Evolutionary conservation across 2,888 invertebrate species (phyloP).

Genomic region (Syritta pipiens): DNA sequence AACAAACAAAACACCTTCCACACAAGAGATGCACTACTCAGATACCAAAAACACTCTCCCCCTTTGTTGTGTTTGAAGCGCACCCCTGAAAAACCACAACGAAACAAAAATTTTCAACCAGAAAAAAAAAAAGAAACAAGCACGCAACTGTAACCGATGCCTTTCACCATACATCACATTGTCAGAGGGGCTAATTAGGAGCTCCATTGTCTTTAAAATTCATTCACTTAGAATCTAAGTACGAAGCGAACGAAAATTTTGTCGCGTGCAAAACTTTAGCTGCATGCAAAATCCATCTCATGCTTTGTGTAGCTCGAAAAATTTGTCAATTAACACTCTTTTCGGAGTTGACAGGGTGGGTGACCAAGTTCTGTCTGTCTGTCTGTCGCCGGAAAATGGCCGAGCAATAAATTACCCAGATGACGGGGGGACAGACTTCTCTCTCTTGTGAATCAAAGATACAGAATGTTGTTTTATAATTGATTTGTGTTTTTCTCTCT

Average conservation of each 20-base stretch:
- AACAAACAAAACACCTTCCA: conserved; percentile 50
- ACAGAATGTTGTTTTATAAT: conserved; percentile 64
- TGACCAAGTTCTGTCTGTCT: not conserved
- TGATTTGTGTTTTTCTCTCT: conserved; percentile 36
- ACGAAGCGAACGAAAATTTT: conserved; percentile 22
- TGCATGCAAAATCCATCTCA: conserved; percentile 68
- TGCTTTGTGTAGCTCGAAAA: conserved; percentile 69
- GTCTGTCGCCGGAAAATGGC: conserved; percentile 49
- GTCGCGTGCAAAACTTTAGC: conserved; percentile 66
- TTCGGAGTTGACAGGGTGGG: conserved; percentile 1
- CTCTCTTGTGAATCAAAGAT: conserved; percentile 59
- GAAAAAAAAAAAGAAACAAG: conserved; percentile 16
- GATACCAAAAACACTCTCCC: too few species aligned
- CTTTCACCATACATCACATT: conserved; percentile 67
- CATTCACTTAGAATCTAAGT: conserved; percentile 58
- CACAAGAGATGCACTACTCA: too few species aligned
- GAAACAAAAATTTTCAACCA: conserved; percentile 28
- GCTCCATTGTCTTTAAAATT: conserved; percentile 66
- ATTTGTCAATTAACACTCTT: conserved; percentile 69
- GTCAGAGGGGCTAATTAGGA: conserved; percentile 61
- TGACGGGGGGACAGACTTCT: conserved; percentile 51
- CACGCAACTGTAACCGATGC: conserved; percentile 61
- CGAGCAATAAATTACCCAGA: conserved; percentile 67
- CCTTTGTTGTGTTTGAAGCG: too few species aligned
- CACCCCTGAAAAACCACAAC: too few species aligned